Evolutionary conservation across 2,888 invertebrate species (phyloP).

Genomic region (Sepioteuthis lessoniana): DNA sequence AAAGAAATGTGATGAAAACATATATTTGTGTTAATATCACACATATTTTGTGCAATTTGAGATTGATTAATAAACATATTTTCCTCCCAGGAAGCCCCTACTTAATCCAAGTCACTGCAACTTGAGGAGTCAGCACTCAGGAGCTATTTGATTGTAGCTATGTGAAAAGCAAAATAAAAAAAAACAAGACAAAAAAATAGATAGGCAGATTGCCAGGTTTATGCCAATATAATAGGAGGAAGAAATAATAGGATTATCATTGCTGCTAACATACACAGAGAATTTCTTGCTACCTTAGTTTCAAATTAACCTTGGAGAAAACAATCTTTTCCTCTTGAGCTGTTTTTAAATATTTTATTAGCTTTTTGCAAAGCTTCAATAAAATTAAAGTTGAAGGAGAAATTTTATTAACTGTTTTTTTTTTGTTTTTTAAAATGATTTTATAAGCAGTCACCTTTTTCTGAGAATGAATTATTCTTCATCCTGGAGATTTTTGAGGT

Average conservation of each 20-base stretch:
- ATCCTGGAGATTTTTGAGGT: no score
- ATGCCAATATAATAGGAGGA: background rate
- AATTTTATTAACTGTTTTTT: no score
- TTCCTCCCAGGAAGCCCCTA: background rate
- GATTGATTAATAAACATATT: background rate
- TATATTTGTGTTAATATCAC: background rate
- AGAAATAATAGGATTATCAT: background rate
- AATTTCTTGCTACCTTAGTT: background rate
- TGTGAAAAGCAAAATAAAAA: no score
- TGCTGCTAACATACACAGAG: background rate
- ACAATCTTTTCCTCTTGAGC: background rate
- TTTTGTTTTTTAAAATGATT: no score
- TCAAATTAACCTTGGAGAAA: background rate
- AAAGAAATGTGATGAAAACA: background rate
- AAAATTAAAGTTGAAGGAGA: no score
- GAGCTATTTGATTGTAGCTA: background rate
- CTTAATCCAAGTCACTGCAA: background rate
- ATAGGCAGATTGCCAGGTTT: background rate
- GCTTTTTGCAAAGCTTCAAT: no score
- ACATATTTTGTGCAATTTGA: background rate
- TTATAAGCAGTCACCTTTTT: no score
- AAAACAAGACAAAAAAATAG: background rate
- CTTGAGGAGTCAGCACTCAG: background rate
- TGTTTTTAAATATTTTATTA: background rate
- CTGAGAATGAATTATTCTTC: no score